phyloP scores from a whole-genome alignment of 2,113 vertebrate genomes.

The Gallinago paraguaiae region DNA sequence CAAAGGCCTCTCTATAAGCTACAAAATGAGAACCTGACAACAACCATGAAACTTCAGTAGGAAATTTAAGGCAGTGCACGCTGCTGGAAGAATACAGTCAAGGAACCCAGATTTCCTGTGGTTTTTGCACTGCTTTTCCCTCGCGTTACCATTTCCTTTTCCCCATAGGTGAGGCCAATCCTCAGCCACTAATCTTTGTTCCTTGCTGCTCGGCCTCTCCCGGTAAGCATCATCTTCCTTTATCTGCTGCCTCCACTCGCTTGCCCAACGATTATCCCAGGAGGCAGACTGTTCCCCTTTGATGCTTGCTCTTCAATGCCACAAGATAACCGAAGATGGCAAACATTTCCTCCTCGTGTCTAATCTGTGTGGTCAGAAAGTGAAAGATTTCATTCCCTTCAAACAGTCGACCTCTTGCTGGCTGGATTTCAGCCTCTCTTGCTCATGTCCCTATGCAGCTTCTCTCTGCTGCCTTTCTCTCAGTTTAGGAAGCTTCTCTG shows the following conservation, averaged over 20 bases:
- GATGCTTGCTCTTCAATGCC: slow-evolving; percentile 2
- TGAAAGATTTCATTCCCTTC: slow-evolving; percentile 27
- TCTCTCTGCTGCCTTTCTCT: not conserved
- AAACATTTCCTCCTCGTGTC: not conserved
- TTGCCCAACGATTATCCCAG: not conserved
- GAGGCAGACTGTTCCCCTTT: slow-evolving; percentile 28
- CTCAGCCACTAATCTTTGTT: not conserved
- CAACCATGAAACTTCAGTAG: not conserved
- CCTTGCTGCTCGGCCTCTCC: not conserved
- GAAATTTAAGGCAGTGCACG: not conserved
- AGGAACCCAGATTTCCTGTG: not conserved
- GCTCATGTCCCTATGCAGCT: not conserved
- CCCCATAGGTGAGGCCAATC: not conserved
- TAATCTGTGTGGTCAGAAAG: slow-evolving; percentile 38
- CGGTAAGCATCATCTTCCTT: not conserved
- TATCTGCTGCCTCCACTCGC: slow-evolving; percentile 18
- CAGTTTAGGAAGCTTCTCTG: not conserved
- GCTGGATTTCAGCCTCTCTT: not conserved
- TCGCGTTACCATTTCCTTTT: not conserved
- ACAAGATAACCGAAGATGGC: slow-evolving; percentile 1
- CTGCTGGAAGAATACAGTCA: not conserved
- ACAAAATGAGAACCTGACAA: not conserved
- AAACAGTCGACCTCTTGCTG: not conserved
- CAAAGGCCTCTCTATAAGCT: not conserved
- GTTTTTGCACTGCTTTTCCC: not conserved